Base-by-base conservation (phyloP, 2,113 vertebrate species). In the Strigops habroptila region DNA sequence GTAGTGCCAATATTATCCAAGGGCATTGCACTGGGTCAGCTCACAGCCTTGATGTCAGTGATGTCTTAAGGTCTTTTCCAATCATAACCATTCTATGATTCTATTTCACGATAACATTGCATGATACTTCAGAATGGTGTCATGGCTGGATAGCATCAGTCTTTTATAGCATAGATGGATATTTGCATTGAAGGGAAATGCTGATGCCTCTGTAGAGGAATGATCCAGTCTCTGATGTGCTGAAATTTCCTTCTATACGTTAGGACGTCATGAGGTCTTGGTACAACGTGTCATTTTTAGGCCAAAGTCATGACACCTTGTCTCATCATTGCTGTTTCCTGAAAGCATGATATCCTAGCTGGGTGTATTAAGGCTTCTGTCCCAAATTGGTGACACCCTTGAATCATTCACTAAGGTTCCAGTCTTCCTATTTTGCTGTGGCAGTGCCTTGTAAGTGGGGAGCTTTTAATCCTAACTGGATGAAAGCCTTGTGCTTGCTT, bases 91-190 rank as follows among this genome's bases (percentile, higher is more conserved):
- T 33, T 22, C 55, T 22, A 22, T 14, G 55, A 22, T 59, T 59
- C 33, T 24, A 23, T 17, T 8, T 46, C 3, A 0, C 0, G 5
- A 27, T 52, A n/a, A 27, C 28, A 10, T 75, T 17, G 33, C 3
- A 6, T 22, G 23, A 4, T 52, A n/a, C 46, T 57, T 75, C 69
- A 70, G 55, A 35, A 59, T 18, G 15, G 25, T 35, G 55, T 33
- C 12, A 21, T 41, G 63, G 19, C 21, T 69, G 53, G 62, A 28
- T 27, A 69, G 1, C 33, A 33, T 19, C 3, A 3, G 18, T 28
- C 35, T 71, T 30, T 41, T 55, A n/a, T 5, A 83, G 41, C 31
- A 14, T 5, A 31, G 33, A 22, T 57, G 11, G 18, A 62, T 79
- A 62, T 37, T 51, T 69, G 12, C 6, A 43, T 22, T 7, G 25